phyloP scores from a whole-genome alignment of 1,140 invertebrate genomes.

The Yoshiicerus persimilis region DNA sequence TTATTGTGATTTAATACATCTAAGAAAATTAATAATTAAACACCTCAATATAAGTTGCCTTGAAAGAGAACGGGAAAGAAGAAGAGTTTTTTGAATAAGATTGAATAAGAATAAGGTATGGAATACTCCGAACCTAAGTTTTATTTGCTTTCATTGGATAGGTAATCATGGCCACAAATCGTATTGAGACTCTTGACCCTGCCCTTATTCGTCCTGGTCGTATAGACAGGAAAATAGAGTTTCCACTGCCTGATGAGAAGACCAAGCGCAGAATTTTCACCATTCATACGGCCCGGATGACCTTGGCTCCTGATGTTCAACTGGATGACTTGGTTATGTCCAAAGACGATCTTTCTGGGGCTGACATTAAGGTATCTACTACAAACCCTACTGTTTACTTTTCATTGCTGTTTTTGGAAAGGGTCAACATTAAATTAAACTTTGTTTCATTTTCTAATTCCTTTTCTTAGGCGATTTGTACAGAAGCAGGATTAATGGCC shows the following conservation, averaged over 20 bases:
- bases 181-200: slow-evolving; percentile 98
- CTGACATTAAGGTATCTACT: slow-evolving; percentile 69
- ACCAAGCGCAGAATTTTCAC: slow-evolving; percentile 97
- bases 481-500: slow-evolving; percentile 97
- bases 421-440: neutral
- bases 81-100: too few species aligned
- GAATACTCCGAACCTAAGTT: too few species aligned
- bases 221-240: slow-evolving; percentile 99
- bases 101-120: too few species aligned
- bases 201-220: slow-evolving; percentile 97
- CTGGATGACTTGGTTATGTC: slow-evolving; percentile 98
- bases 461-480: slow-evolving; percentile 89
- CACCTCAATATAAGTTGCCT: too few species aligned
- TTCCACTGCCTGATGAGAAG: slow-evolving; percentile 98
- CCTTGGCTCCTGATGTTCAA: slow-evolving; percentile 94
- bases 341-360: slow-evolving; percentile 98
- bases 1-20: too few species aligned
- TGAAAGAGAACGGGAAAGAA: too few species aligned
- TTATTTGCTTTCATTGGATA: too few species aligned
- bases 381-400: neutral
- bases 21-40: too few species aligned
- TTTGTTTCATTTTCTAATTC: slow-evolving; percentile 40
- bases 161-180: slow-evolving; percentile 99
- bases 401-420: neutral
- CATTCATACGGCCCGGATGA: slow-evolving; percentile 98